Evolutionary conservation across 2,113 vertebrate species (phyloP), one percentile per base, ranked within the genome.

Genomic region (Gadus macrocephalus): DNA sequence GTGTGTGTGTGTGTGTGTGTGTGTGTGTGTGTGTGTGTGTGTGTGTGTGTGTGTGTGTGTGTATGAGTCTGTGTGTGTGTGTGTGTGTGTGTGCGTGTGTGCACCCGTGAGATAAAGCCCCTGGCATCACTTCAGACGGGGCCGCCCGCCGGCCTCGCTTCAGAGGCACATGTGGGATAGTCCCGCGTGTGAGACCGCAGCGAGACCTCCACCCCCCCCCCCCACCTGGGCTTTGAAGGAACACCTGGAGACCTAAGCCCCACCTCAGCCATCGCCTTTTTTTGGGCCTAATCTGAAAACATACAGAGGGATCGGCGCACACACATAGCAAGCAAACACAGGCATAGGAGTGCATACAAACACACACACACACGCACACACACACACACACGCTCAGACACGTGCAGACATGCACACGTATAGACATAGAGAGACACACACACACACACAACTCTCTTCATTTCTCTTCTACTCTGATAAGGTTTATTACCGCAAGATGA

Each of bases 71-170:
- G 56, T 59, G 1, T 59, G 19, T 3, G 1, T 59, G 16, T 3
- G 56, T n/a, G 56, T 3, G 56, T 58, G 38, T 35, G 0, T 35
- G 56, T 60, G 56, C 20, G 63, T 35, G 22, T 12, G 28, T 35
- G 67, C 25, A 25, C 25, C 25, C 68, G 66, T 38, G 65, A 28
- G 31, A 61, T 56, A 60, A 64, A 59, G 25, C 71, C 35, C 35
- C 91, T 90, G 90, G 90, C 92, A 89, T 84, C 70, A 83, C 85
- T 89, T 91, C 87, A 91, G 86, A 89, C 25, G 88, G 79, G 69
- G 71, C 31, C 31, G 6, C 31, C 31, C 31, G 31, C 31, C 31
- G 31, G 31, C 31, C 31, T 35, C 31, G 31, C 42, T 49, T 49
- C 42, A 49, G 42, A 49, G 8, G 42, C 42, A 49, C 42, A 49